Evolutionary conservation across 2,797 vertebrate species (phyloP).

Genomic region (Sebastolobus altivelis): DNA sequence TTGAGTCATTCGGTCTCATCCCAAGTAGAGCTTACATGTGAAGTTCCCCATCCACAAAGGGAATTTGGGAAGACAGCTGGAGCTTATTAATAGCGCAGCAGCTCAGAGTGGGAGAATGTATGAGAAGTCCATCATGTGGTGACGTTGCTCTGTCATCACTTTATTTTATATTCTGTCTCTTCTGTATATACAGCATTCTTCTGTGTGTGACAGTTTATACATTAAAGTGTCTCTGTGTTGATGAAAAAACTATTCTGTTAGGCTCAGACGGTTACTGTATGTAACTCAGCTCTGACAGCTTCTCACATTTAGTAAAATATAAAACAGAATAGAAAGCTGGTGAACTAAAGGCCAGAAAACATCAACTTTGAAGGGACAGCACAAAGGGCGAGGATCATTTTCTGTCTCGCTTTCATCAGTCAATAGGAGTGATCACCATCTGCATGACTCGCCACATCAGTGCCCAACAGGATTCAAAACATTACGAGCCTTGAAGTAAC

Average conservation of each 20-base stretch:
- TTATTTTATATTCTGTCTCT: not conserved
- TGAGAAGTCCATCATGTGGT: slow-evolving; percentile 43
- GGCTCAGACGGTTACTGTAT: not conserved
- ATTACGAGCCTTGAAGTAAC: not conserved
- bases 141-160: slow-evolving; percentile 17
- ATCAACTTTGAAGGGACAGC: not conserved
- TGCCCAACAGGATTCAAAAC: not conserved
- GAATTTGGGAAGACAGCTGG: slow-evolving; percentile 76
- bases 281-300: not conserved
- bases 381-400: not conserved
- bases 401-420: not conserved
- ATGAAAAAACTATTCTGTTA: not conserved
- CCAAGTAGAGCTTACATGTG: slow-evolving; percentile 18
- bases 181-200: not conserved
- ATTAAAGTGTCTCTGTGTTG: not conserved
- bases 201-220: not conserved
- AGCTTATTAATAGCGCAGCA: slow-evolving; percentile 73
- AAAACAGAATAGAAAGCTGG: not conserved
- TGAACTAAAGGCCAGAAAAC: not conserved
- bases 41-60: slow-evolving; percentile 44
- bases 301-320: not conserved
- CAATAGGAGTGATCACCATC: not conserved
- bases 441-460: not conserved
- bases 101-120: slow-evolving; percentile 45
- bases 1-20: not conserved